Percentiles rank a stretch among this genome's conserved stretches.
These are phyloP conservation scores for Pachypanchax playfairii DNA, from an alignment of 2,113 vertebrate genomes.

Conservation along the genomic window DNA sequence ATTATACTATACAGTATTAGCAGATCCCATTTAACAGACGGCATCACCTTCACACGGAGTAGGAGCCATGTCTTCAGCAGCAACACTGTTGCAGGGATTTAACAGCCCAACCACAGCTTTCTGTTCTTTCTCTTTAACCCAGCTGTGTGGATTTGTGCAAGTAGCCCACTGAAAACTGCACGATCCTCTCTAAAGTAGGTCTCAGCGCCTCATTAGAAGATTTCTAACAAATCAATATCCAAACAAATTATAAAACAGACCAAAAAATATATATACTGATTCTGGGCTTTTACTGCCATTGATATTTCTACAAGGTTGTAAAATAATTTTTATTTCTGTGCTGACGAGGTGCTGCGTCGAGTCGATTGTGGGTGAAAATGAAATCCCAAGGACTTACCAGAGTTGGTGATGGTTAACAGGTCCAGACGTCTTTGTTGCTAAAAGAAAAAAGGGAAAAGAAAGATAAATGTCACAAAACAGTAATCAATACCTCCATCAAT, in stretches of 20 bases:
- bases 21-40: slow-evolving; percentile 26
- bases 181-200: not conserved
- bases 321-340: not conserved
- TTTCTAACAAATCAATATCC: slow-evolving; percentile 14
- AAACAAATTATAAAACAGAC: slow-evolving; percentile 12
- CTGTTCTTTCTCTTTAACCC: not conserved
- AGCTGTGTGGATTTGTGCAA: slow-evolving; percentile 12
- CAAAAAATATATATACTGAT: not conserved
- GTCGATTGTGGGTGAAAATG: not conserved
- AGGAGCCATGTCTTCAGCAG: slow-evolving; percentile 26
- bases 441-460: slow-evolving; percentile 78
- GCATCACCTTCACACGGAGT: slow-evolving; percentile 14
- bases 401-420: slow-evolving; percentile 95
- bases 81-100: slow-evolving; percentile 9
- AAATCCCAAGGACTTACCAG: slow-evolving; percentile 81
- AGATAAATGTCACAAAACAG: slow-evolving; percentile 14
- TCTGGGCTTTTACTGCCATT: not conserved
- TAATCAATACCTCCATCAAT: slow-evolving; percentile 13
- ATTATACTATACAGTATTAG: too few species aligned
- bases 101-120: slow-evolving; percentile 10
- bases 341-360: not conserved
- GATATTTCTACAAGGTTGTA: not conserved
- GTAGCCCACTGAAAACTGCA: slow-evolving; percentile 6
- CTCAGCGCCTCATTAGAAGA: not conserved
- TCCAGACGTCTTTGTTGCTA: slow-evolving; percentile 96